A percentile compares a stretch with the other conserved stretches of the same genome.
Evolutionary conservation across 2,113 vertebrate species (phyloP).

Genomic region (Megalops atlanticus): DNA sequence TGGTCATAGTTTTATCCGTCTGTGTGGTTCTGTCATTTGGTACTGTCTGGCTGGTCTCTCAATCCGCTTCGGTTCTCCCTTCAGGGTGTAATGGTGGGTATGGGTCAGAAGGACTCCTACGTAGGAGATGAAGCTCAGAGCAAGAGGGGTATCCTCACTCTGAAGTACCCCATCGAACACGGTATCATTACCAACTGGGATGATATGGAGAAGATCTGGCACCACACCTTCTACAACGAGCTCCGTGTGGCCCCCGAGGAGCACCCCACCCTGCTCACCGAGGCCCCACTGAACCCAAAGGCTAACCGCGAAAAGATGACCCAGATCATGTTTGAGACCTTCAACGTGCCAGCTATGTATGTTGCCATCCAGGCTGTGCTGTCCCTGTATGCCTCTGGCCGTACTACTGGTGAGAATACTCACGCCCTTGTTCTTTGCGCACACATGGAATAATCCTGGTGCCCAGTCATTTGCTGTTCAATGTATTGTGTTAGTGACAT

Average conservation of each 20-base stretch:
- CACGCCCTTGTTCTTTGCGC: neutral
- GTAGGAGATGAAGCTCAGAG: slow-evolving; percentile 99
- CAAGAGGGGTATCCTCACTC: slow-evolving; percentile 98
- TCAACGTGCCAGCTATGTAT: slow-evolving; percentile 99
- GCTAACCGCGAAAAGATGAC: slow-evolving; percentile 99
- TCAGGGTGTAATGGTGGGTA: slow-evolving; percentile 99
- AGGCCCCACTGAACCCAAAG: too few relatives aligned
- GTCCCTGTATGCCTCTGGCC: slow-evolving; percentile 96
- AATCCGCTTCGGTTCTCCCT: slow-evolving; percentile 26
- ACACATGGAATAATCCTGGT: neutral
- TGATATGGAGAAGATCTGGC: slow-evolving; percentile 99
- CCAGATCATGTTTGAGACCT: slow-evolving; percentile 99
- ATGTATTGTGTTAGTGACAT: too few relatives aligned
- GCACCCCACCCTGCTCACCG: too few relatives aligned
- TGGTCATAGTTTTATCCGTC: too few relatives aligned
- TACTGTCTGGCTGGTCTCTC: too few relatives aligned
- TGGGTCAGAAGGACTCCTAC: slow-evolving; percentile 99
- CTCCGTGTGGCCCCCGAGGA: slow-evolving; percentile 96
- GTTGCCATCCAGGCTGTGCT: slow-evolving; percentile 99
- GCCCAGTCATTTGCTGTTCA: too few relatives aligned
- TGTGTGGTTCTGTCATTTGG: too few relatives aligned
- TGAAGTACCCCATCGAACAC: slow-evolving; percentile 98
- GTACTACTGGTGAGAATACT: slow-evolving; percentile 91
- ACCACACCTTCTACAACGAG: slow-evolving; percentile 99
- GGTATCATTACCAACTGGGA: slow-evolving; percentile 99